phyloP scores from a whole-genome alignment of 1,140 invertebrate genomes.

The Drepana arcuata region DNA sequence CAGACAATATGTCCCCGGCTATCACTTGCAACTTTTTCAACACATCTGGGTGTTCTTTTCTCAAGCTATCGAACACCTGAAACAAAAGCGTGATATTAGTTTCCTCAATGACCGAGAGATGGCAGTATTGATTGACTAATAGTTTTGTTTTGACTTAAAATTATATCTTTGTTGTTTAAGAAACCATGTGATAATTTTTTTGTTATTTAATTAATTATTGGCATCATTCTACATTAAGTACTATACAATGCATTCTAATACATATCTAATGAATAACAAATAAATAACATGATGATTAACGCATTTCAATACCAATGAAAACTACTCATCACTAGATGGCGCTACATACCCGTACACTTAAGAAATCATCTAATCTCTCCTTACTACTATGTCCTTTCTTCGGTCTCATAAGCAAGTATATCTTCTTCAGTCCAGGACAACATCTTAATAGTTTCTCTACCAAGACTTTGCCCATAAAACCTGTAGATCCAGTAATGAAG shows the following conservation, averaged over 20 bases:
- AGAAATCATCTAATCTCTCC: conserved; percentile 76
- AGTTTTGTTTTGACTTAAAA: too few species aligned
- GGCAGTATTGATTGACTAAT: too few species aligned
- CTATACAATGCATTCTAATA: background rate
- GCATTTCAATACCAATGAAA: background rate
- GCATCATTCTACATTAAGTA: background rate
- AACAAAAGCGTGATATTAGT: conserved; percentile 7
- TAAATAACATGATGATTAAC: background rate
- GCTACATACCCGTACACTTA: conserved; percentile 70
- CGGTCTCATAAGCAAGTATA: conserved; percentile 86
- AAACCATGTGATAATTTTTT: background rate
- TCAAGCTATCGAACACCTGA: conserved; percentile 81
- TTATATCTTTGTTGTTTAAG: too few species aligned
- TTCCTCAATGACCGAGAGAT: background rate
- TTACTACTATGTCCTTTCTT: conserved; percentile 83
- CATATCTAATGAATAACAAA: background rate
- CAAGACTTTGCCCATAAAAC: conserved; percentile 91
- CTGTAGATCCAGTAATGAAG: conserved; percentile 74
- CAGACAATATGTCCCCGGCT: conserved; percentile 86
- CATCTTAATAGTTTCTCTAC: conserved; percentile 90
- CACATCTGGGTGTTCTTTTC: conserved; percentile 72
- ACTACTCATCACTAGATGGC: conserved; percentile 18
- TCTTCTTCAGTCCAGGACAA: conserved; percentile 77
- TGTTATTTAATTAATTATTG: background rate
- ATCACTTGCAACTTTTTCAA: conserved; percentile 85